A percentile compares a stretch with the other conserved stretches of the same genome.
phyloP scores from a whole-genome alignment of 2,113 vertebrate genomes.

The Dendropsophus ebraccatus region DNA sequence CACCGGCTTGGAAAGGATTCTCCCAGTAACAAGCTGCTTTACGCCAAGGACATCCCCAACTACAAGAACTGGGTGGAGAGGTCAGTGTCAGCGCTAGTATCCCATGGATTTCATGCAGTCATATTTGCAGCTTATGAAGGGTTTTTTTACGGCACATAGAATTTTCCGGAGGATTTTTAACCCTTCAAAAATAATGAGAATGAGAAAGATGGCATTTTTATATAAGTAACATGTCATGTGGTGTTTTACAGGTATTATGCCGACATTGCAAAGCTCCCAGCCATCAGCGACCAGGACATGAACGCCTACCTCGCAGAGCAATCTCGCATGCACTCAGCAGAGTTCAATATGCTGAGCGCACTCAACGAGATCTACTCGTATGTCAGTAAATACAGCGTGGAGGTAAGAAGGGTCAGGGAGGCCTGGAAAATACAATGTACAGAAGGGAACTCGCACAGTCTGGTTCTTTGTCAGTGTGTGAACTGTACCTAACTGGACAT shows the following conservation, averaged over 20 bases:
- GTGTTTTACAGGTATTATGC: conserved; percentile 88
- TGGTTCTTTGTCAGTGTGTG: too few relatives aligned
- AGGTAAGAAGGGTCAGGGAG: conserved; percentile 74
- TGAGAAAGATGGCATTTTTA: background rate
- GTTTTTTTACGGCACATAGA: too few relatives aligned
- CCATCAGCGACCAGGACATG: conserved; percentile 99
- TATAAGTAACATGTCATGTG: background rate
- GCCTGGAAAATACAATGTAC: background rate
- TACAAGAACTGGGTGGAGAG: conserved; percentile 99
- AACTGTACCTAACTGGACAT: background rate
- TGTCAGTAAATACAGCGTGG: conserved; percentile 96
- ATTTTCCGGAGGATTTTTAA: too few relatives aligned
- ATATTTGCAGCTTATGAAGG: background rate
- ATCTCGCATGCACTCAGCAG: conserved; percentile 89
- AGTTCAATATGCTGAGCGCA: conserved; percentile 97
- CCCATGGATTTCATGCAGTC: background rate
- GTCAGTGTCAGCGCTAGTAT: conserved; percentile 69
- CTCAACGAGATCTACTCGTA: conserved; percentile 99
- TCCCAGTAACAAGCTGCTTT: conserved; percentile 96
- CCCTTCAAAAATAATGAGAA: background rate
- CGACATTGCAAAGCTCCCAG: conserved; percentile 92
- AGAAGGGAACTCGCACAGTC: background rate
- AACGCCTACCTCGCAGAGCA: conserved; percentile 98
- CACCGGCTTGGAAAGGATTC: conserved; percentile 97
- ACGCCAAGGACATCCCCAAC: conserved; percentile 98